Evolutionary conservation across 2,888 invertebrate genomes (phyloP).

Genomic region (Choreutis nemorana): DNA sequence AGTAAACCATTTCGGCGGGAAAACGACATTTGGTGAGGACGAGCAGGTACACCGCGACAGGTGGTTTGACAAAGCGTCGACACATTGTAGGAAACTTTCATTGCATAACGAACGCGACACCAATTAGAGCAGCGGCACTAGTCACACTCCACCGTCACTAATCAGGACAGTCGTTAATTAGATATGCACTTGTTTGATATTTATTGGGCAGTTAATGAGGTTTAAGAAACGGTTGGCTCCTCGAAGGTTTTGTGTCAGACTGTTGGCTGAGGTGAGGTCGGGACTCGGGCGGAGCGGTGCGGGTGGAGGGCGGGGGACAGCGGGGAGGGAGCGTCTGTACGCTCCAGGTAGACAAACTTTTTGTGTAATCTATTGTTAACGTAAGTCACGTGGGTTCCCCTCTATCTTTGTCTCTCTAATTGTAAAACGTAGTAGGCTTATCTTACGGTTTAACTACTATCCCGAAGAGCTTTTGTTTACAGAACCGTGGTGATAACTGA

Average conservation of each 20-base stretch:
- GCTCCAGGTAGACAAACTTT: slow-evolving; percentile 57
- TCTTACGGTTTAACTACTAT: slow-evolving; percentile 24
- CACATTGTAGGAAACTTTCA: slow-evolving; percentile 25
- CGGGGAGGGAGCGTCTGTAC: slow-evolving; percentile 31
- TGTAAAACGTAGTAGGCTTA: slow-evolving; percentile 14
- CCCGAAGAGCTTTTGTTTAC: slow-evolving; percentile 44
- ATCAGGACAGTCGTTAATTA: slow-evolving; percentile 23
- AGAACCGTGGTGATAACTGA: slow-evolving; percentile 37
- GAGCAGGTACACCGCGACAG: slow-evolving; percentile 27
- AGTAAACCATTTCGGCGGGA: slow-evolving; percentile 37
- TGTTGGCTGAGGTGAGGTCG: no score
- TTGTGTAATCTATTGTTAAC: slow-evolving; percentile 59
- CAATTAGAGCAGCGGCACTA: slow-evolving; percentile 18
- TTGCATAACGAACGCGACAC: slow-evolving; percentile 21
- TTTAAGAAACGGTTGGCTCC: slow-evolving; percentile 24
- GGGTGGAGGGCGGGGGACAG: slow-evolving; percentile 36
- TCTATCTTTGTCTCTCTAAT: slow-evolving; percentile 31
- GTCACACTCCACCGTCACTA: slow-evolving; percentile 15
- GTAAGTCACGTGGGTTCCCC: slow-evolving; percentile 47
- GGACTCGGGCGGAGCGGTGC: slow-evolving; percentile 27
- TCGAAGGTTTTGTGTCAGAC: slow-evolving; percentile 40
- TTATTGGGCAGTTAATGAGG: no score
- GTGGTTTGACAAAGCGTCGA: slow-evolving; percentile 24
- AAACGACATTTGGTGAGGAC: slow-evolving; percentile 27
- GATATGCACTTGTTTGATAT: slow-evolving; percentile 13